A percentile compares a stretch with the other conserved stretches of the same genome.
These are phyloP conservation scores for Homarus gammarus DNA, from an alignment of 2,888 invertebrate genomes.

Conservation along the genomic window DNA sequence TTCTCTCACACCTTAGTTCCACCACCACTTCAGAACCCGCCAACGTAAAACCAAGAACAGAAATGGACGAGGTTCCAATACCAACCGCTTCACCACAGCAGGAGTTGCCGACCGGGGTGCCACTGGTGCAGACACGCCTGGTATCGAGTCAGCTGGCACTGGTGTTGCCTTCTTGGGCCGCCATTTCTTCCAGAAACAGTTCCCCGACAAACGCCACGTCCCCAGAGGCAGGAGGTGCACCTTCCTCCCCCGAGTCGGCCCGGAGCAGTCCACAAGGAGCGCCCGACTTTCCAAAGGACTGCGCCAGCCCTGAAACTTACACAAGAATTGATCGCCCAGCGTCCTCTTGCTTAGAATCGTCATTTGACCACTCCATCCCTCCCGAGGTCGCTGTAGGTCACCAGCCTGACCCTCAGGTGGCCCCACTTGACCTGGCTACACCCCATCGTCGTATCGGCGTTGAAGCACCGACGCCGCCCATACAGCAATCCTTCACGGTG, in stretches of 20 bases:
- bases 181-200: slow-evolving; percentile 28
- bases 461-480: not conserved
- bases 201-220: slow-evolving; percentile 39
- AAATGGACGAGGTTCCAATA: not conserved
- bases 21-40: not conserved
- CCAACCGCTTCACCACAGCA: slow-evolving; percentile 7
- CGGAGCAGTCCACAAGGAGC: slow-evolving; percentile 33
- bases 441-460: slow-evolving; percentile 40
- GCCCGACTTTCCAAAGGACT: slow-evolving; percentile 14
- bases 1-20: slow-evolving; percentile 54
- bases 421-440: slow-evolving; percentile 60
- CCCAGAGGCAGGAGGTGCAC: slow-evolving; percentile 56
- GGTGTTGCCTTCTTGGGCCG: slow-evolving; percentile 47
- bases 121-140: slow-evolving; percentile 31
- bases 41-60: not conserved
- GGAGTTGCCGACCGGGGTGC: not conserved
- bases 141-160: slow-evolving; percentile 44
- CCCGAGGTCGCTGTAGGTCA: not conserved
- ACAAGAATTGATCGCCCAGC: not conserved
- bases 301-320: not conserved
- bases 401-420: slow-evolving; percentile 44
- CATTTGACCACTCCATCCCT: not conserved
- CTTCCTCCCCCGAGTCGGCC: slow-evolving; percentile 62
- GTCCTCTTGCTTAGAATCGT: not conserved
- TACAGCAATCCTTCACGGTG: slow-evolving; percentile 21